A percentile compares a stretch with the other conserved stretches of the same genome.
Evolutionary conservation across 2,113 vertebrate genomes (phyloP).

Genomic region (Regulus satrapa): DNA sequence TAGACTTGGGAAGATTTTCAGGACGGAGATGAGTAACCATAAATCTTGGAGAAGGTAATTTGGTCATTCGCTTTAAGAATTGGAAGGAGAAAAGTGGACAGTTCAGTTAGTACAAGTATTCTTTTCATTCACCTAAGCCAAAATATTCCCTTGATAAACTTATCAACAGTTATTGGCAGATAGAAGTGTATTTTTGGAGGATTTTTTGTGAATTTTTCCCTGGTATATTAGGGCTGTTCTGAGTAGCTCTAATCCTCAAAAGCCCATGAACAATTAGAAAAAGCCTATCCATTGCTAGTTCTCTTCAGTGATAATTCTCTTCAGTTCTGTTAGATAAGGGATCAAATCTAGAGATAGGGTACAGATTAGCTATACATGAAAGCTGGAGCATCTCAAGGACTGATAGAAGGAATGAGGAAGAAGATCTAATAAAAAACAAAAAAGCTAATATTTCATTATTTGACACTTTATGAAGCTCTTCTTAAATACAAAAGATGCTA

Average conservation of each 20-base stretch:
- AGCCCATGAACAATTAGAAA: background rate
- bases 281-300: background rate
- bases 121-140: background rate
- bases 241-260: background rate
- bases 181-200: background rate
- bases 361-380: background rate
- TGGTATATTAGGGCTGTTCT: background rate
- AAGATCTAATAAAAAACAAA: background rate
- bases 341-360: background rate
- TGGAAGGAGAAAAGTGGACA: background rate
- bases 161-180: background rate
- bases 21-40: background rate
- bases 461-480: background rate
- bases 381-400: background rate
- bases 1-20: slow-evolving; percentile 13
- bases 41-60: slow-evolving; percentile 6
- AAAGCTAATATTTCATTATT: background rate
- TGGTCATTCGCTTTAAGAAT: slow-evolving; percentile 1
- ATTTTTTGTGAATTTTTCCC: background rate
- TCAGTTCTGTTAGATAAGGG: background rate
- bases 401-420: background rate
- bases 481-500: background rate
- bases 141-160: background rate
- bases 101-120: background rate
- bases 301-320: background rate